These are phyloP conservation scores for Leptogaster cylindrica DNA, from an alignment of 2,888 invertebrate genomes.

Conservation along the genomic window DNA sequence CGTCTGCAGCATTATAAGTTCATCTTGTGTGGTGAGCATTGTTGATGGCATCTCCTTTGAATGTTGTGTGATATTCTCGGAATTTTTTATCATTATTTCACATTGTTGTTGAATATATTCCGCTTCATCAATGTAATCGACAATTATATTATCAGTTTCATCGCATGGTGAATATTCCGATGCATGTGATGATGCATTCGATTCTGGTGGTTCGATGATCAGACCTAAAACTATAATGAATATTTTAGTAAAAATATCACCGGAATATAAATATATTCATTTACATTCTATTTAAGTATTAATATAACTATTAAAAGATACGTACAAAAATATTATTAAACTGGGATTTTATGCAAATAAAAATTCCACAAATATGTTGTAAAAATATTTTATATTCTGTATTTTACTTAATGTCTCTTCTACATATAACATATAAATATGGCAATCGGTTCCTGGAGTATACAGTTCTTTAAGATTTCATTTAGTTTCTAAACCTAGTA, in stretches of 20 bases:
- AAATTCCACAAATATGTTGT: conserved; percentile 39
- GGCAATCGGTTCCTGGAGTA: conserved; percentile 43
- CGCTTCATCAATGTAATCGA: conserved; percentile 40
- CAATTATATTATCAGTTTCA: conserved; percentile 16
- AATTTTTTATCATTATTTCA: conserved; percentile 37
- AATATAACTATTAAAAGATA: conserved; percentile 14
- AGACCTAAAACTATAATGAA: conserved; percentile 42
- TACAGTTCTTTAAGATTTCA: conserved; percentile 33
- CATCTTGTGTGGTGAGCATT: conserved; percentile 2
- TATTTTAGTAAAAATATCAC: neutral
- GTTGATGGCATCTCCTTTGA: conserved; percentile 8
- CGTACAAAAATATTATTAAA: neutral
- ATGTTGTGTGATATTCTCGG: neutral
- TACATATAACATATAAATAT: conserved; percentile 39
- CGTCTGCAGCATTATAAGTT: neutral
- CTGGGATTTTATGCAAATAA: conserved; percentile 16
- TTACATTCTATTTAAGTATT: too few species aligned
- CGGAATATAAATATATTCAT: neutral
- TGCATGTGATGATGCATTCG: conserved; percentile 1
- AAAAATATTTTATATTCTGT: conserved; percentile 41
- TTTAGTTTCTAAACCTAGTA: conserved; percentile 30
- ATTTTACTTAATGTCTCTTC: conserved; percentile 33
- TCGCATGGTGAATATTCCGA: conserved; percentile 3
- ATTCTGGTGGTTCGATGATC: conserved; percentile 8
- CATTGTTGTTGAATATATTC: conserved; percentile 26